Percentiles rank a stretch among this genome's conserved stretches.
Conservation (phyloP, 2,113 vertebrate genomes). For the Hypocryptadius cinnamomeus region DNA sequence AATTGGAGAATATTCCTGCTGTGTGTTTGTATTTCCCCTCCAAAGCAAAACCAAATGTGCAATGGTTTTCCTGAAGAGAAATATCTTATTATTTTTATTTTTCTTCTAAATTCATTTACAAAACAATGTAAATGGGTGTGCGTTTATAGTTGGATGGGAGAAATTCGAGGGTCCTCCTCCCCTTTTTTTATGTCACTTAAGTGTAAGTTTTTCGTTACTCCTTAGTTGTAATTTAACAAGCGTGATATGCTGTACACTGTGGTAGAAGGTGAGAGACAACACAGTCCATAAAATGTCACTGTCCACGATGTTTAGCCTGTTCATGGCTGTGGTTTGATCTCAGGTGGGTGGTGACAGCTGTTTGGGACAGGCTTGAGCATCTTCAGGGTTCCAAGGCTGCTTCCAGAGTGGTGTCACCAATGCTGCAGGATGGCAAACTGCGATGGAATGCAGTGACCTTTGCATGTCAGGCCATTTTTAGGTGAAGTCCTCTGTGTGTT, state of each 20-base stretch:
- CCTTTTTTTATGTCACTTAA: not conserved
- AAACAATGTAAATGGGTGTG: constrained; percentile 40
- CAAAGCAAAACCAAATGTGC: constrained; percentile 1
- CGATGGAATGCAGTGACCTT: not conserved
- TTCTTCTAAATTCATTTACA: constrained; percentile 39
- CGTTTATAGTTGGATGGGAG: not conserved
- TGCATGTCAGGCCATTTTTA: not conserved
- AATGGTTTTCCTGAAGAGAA: constrained; percentile 1
- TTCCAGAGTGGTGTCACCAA: not conserved
- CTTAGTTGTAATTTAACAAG: not conserved
- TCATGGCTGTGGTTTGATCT: not conserved
- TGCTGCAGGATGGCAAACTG: not conserved
- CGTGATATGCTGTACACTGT: not conserved
- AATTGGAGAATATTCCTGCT: not conserved
- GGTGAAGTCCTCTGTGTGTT: not conserved
- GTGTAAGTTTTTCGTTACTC: not conserved
- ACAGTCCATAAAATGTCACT: not conserved
- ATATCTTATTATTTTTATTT: not conserved
- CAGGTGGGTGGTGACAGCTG: not conserved
- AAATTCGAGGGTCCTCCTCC: not conserved
- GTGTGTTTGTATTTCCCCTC: not conserved
- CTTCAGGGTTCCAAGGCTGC: not conserved
- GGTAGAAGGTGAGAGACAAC: not conserved
- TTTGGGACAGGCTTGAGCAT: not conserved
- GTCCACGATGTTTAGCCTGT: not conserved